These are phyloP conservation scores for Montifringilla adamsi DNA, from an alignment of 2,113 vertebrate genomes.

Conservation along the genomic window DNA sequence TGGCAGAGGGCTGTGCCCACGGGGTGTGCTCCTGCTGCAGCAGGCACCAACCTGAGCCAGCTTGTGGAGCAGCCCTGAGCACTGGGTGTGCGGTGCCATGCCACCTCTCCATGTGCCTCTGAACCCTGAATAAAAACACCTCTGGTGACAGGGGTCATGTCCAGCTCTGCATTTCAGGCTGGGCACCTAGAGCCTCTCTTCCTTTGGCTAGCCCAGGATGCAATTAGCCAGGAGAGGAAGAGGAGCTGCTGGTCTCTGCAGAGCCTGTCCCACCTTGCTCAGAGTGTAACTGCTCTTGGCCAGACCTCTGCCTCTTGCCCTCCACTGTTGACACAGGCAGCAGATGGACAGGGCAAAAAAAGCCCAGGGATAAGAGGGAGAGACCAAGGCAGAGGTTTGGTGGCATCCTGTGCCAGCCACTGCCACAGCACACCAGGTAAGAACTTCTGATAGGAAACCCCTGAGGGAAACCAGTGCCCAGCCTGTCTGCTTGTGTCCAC, in stretches of 20 bases:
- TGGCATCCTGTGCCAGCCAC: not conserved
- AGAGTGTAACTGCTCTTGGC: not conserved
- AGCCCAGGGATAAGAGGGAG: not conserved
- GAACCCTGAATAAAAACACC: too few relatives aligned
- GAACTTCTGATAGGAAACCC: not conserved
- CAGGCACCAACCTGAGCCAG: too few relatives aligned
- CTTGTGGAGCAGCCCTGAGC: too few relatives aligned
- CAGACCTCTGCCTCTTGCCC: not conserved
- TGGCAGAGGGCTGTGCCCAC: too few relatives aligned
- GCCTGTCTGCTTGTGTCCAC: not conserved
- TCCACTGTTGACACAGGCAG: rapidly evolving
- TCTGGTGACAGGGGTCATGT: too few relatives aligned
- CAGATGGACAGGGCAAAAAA: not conserved
- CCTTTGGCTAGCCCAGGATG: too few relatives aligned
- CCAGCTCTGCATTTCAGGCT: too few relatives aligned
- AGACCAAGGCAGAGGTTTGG: not conserved
- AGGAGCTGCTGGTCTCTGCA: not conserved
- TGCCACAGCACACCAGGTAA: not conserved
- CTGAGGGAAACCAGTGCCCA: not conserved
- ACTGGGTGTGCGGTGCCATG: too few relatives aligned
- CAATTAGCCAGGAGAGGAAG: not conserved
- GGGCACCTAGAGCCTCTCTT: too few relatives aligned
- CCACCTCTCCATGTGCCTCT: too few relatives aligned
- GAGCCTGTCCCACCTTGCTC: not conserved
- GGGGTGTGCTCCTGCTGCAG: too few relatives aligned